Evolutionary conservation across 2,888 invertebrate genomes (phyloP).

Genomic region (Tubulanus polymorphus): DNA sequence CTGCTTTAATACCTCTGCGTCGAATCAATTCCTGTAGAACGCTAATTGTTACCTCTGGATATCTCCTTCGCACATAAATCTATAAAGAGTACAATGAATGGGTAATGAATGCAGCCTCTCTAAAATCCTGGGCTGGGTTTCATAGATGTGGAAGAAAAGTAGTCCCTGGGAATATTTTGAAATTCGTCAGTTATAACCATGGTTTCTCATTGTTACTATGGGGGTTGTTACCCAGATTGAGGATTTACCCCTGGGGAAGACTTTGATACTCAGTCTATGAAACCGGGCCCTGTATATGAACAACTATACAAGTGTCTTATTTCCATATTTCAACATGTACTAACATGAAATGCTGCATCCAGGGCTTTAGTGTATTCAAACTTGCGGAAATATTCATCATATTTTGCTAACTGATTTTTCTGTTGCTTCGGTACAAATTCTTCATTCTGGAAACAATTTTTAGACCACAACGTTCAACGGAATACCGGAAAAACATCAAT

Average conservation of each 20-base stretch:
- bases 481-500: not conserved
- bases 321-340: too few relatives aligned
- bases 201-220: too few relatives aligned
- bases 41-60: constrained; percentile 73
- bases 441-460: constrained; percentile 37
- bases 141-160: too few relatives aligned
- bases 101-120: too few relatives aligned
- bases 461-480: not conserved
- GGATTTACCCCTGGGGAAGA: too few relatives aligned
- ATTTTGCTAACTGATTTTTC: constrained; percentile 47
- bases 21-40: constrained; percentile 82
- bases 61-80: constrained; percentile 20
- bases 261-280: too few relatives aligned
- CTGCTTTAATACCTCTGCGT: constrained; percentile 71
- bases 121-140: too few relatives aligned
- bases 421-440: constrained; percentile 35
- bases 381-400: constrained; percentile 70
- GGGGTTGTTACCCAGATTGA: too few relatives aligned
- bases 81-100: constrained; percentile 3
- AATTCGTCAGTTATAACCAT: too few relatives aligned
- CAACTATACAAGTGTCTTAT: too few relatives aligned
- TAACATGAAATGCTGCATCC: constrained; percentile 62
- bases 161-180: too few relatives aligned
- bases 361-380: constrained; percentile 81
- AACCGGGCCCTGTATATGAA: too few relatives aligned